Conservation (phyloP, 2,797 vertebrate genomes). For the Diplodus sargus region DNA sequence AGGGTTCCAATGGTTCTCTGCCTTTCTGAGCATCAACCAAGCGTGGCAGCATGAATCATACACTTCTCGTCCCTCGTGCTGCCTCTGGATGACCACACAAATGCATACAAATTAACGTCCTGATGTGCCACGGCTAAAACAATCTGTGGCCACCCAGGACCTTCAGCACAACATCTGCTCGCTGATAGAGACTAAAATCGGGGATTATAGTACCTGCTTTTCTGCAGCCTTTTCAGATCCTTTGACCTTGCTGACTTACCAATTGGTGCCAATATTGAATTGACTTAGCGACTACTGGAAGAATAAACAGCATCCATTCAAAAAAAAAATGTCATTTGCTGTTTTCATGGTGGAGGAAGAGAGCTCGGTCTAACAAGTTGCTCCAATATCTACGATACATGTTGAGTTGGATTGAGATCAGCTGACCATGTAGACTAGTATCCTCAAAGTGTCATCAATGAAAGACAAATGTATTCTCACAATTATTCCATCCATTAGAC, state of each 20-base stretch:
- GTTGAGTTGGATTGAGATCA: neutral
- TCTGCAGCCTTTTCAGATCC: neutral
- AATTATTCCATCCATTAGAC: too few species aligned
- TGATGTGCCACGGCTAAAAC: slow-evolving; percentile 10
- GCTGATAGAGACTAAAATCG: neutral
- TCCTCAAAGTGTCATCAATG: too few species aligned
- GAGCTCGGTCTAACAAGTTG: neutral
- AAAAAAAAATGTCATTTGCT: neutral
- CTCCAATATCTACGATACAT: neutral
- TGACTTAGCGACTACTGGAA: neutral
- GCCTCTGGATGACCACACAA: slow-evolving; percentile 25
- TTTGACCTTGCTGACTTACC: neutral
- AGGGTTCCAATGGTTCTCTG: slow-evolving; percentile 20
- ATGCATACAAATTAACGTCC: slow-evolving; percentile 22
- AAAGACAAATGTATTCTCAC: too few species aligned
- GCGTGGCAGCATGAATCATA: slow-evolving; percentile 36
- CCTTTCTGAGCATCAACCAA: slow-evolving; percentile 19
- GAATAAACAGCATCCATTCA: neutral
- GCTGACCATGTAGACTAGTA: neutral
- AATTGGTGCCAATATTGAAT: too few species aligned
- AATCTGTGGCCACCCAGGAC: slow-evolving; percentile 11
- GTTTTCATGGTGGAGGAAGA: neutral
- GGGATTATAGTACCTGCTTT: neutral
- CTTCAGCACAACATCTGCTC: slow-evolving; percentile 8
- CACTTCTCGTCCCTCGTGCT: slow-evolving; percentile 1